These are phyloP conservation scores for Chroicocephalus ridibundus DNA, from an alignment of 2,113 vertebrate species.

Conservation along the genomic window DNA sequence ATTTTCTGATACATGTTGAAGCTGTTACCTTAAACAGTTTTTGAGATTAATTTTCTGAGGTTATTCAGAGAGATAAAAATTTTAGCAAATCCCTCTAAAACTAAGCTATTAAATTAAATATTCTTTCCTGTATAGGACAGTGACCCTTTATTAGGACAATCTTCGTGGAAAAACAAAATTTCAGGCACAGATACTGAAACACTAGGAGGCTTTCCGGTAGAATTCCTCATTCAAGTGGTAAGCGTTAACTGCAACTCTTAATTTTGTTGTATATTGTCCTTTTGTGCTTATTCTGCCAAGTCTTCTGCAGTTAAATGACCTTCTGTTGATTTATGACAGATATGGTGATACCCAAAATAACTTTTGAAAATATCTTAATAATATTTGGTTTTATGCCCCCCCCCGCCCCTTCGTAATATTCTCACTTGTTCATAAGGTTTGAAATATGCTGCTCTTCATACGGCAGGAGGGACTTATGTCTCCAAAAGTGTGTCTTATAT, in stretches of 20 bases:
- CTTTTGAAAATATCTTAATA: neutral
- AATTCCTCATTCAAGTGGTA: conserved; percentile 98
- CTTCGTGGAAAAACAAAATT: conserved; percentile 92
- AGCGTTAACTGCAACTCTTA: conserved; percentile 51
- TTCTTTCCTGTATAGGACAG: conserved; percentile 81
- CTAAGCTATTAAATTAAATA: neutral
- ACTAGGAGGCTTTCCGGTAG: conserved; percentile 96
- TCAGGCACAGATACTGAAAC: conserved; percentile 91
- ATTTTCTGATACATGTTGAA: neutral
- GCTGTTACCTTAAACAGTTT: neutral
- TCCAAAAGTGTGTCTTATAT: neutral
- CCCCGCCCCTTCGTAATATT: neutral
- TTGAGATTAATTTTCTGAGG: neutral
- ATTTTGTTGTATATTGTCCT: neutral
- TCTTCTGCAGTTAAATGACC: neutral
- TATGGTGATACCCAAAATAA: neutral
- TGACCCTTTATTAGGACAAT: conserved; percentile 91
- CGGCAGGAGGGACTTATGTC: neutral
- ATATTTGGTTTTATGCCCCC: neutral
- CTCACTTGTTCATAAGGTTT: neutral
- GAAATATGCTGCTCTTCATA: neutral
- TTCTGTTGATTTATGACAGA: neutral
- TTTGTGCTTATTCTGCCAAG: neutral
- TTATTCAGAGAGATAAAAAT: neutral
- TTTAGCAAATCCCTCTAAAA: neutral